phyloP scores from a whole-genome alignment of 2,888 invertebrate species.

The Morpho deidamia region DNA sequence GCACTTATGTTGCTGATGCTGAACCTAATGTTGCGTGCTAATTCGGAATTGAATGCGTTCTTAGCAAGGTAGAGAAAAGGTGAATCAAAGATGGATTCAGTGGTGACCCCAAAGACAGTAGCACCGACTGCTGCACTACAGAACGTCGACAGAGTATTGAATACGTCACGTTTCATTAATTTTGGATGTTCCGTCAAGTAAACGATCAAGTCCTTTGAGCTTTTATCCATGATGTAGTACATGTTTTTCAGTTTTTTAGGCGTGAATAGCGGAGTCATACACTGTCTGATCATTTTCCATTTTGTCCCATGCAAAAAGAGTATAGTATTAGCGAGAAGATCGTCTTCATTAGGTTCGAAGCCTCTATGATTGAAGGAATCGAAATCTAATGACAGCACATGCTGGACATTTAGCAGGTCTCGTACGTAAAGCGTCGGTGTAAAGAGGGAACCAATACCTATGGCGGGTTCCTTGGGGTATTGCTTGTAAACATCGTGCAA shows the following conservation, averaged over 20 bases:
- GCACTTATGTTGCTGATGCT: constrained; percentile 19
- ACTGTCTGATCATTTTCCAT: constrained; percentile 40
- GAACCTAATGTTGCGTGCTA: constrained; percentile 25
- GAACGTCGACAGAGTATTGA: constrained; percentile 28
- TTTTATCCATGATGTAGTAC: constrained; percentile 38
- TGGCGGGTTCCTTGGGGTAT: constrained; percentile 40
- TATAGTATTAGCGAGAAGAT: constrained; percentile 29
- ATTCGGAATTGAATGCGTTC: constrained; percentile 19
- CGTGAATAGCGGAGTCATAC: constrained; percentile 42
- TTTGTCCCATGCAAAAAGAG: constrained; percentile 31
- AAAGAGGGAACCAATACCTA: constrained; percentile 36
- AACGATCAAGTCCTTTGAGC: constrained; percentile 33
- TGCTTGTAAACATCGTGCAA: constrained; percentile 39
- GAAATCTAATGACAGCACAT: constrained; percentile 31
- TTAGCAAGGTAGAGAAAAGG: constrained; percentile 33
- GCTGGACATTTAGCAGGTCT: constrained; percentile 33
- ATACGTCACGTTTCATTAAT: constrained; percentile 27
- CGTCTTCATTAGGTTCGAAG: constrained; percentile 21
- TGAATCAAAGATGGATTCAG: constrained; percentile 38
- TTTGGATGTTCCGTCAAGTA: constrained; percentile 38
- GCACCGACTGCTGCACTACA: constrained; percentile 37
- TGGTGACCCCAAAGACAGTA: constrained; percentile 46
- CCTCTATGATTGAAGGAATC: constrained; percentile 33
- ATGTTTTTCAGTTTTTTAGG: constrained; percentile 41
- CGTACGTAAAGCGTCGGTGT: constrained; percentile 29